Conservation (phyloP, 2,888 invertebrate species). For the Galeopsomyia nigrocyanea region DNA sequence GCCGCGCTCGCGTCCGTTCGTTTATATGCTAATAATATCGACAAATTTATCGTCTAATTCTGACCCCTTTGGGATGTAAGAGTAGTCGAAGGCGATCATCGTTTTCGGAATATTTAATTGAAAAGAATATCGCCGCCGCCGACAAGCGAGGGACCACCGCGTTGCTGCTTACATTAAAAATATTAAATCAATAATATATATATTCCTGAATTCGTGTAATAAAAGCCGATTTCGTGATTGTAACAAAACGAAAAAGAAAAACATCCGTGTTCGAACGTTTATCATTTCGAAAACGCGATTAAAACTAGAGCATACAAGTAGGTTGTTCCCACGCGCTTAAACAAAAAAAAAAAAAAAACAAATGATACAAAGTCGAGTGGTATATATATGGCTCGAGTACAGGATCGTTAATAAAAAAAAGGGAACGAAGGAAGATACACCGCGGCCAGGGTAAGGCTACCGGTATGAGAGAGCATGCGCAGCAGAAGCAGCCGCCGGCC, state of each 20-base stretch:
- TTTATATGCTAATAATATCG: conserved; percentile 60
- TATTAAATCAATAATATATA: conserved; percentile 60
- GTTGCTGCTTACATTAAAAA: conserved; percentile 45
- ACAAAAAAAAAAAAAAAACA: too few relatives aligned
- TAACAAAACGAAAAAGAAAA: conserved; percentile 15
- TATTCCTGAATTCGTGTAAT: background rate
- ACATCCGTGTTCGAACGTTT: background rate
- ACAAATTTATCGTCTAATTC: conserved; percentile 60
- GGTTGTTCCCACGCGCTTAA: too few relatives aligned
- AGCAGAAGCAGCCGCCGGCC: conserved; percentile 53
- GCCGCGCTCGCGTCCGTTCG: conserved; percentile 49
- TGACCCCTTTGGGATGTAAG: conserved; percentile 33
- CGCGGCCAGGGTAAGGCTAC: conserved; percentile 43
- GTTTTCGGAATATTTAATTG: conserved; percentile 56
- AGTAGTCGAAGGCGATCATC: background rate
- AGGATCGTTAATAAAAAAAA: conserved; percentile 63
- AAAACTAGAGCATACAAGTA: too few relatives aligned
- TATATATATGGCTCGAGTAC: conserved; percentile 53
- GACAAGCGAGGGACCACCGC: conserved; percentile 52
- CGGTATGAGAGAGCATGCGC: conserved; percentile 30
- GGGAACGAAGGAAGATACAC: conserved; percentile 41
- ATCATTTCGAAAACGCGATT: background rate
- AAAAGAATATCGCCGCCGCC: conserved; percentile 60
- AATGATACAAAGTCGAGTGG: too few relatives aligned
- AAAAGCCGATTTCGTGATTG: conserved; percentile 41